Evolutionary conservation across 2,797 vertebrate species (phyloP).

Genomic region (Pteropus rufus): DNA sequence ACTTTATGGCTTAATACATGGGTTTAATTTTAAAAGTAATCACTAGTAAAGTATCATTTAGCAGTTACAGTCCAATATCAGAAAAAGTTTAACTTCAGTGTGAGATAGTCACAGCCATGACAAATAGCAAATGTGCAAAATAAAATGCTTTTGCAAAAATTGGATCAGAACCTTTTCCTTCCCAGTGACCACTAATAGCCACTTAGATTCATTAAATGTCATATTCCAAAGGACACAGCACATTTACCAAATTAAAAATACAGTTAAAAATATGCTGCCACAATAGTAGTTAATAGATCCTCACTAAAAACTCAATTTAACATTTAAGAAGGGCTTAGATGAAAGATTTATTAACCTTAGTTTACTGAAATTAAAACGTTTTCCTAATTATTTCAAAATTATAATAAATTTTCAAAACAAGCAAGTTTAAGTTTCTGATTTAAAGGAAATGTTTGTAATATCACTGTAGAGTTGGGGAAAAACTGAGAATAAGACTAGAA

Average conservation of each 20-base stretch:
- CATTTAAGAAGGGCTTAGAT: constrained; percentile 43
- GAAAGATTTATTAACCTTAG: constrained; percentile 38
- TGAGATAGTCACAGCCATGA: constrained; percentile 71
- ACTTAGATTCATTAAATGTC: constrained; percentile 55
- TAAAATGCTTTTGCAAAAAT: constrained; percentile 70
- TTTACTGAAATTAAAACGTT: constrained; percentile 51
- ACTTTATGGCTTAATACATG: constrained; percentile 81
- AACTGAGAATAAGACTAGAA: not conserved
- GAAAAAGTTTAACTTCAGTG: constrained; percentile 78
- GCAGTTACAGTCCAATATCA: constrained; percentile 75
- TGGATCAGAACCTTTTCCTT: constrained; percentile 69
- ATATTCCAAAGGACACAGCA: constrained; percentile 52
- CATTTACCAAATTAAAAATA: constrained; percentile 49
- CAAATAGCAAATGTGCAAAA: constrained; percentile 71
- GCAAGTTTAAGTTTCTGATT: not conserved
- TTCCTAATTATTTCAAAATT: constrained; percentile 59
- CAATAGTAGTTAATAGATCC: constrained; percentile 43
- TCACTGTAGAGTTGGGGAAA: not conserved
- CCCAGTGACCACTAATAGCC: constrained; percentile 34
- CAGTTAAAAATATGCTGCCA: constrained; percentile 49
- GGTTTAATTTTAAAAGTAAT: constrained; percentile 84
- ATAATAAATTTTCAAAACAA: constrained; percentile 46
- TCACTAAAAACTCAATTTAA: constrained; percentile 59
- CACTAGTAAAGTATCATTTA: constrained; percentile 81
- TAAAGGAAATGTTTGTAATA: constrained; percentile 35